Conservation (phyloP, 2,797 vertebrate genomes). For the Sebastiscus albofasciatus region DNA sequence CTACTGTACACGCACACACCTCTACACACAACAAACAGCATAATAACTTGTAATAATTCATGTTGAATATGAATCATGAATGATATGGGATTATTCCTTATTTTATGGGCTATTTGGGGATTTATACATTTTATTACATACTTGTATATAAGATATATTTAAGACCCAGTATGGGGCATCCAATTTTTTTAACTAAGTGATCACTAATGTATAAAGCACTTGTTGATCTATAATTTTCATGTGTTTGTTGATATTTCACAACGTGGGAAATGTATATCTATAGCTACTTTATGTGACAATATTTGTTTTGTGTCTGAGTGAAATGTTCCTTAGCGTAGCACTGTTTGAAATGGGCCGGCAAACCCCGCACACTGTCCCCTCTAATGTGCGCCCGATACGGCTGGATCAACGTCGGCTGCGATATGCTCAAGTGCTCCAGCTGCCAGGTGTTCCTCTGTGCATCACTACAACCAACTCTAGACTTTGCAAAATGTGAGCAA, state of each 20-base stretch:
- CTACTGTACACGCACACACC: no score
- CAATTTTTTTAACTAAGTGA: neutral
- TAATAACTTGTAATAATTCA: no score
- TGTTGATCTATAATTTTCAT: neutral
- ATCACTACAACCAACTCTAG: slow-evolving; percentile 87
- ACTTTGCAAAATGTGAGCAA: slow-evolving; percentile 89
- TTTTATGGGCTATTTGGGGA: no score
- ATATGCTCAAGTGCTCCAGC: slow-evolving; percentile 93
- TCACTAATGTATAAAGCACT: neutral
- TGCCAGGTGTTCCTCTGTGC: slow-evolving; percentile 94
- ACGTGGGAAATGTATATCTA: neutral
- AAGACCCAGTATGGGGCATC: neutral
- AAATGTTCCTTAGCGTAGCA: slow-evolving; percentile 79
- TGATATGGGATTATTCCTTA: no score
- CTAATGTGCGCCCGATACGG: slow-evolving; percentile 92
- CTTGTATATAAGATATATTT: no score
- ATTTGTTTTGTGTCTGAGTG: neutral
- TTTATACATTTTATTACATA: no score
- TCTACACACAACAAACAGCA: no score
- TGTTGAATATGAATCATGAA: no score
- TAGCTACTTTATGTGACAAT: neutral
- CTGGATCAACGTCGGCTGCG: slow-evolving; percentile 90
- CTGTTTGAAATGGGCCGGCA: slow-evolving; percentile 94
- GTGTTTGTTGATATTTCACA: neutral
- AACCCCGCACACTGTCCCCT: slow-evolving; percentile 88